Evolutionary conservation across 2,797 vertebrate species (phyloP).

Genomic region (Leontopithecus rosalia): DNA sequence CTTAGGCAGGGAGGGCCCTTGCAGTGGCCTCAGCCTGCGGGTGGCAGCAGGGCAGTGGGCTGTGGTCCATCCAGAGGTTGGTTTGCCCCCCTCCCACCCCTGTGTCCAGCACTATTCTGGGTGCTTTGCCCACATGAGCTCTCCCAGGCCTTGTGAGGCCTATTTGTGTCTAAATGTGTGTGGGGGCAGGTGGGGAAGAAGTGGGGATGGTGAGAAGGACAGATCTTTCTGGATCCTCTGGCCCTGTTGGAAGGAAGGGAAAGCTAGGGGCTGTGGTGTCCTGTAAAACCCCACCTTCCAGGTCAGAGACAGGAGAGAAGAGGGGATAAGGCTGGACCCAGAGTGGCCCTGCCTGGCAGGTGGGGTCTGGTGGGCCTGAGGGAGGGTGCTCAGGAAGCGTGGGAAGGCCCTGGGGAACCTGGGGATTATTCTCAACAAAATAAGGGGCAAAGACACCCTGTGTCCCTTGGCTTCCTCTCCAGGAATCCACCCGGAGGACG

Average conservation of each 20-base stretch:
- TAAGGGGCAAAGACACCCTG: background rate
- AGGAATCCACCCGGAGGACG: background rate
- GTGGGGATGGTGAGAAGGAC: background rate
- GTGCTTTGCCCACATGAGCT: background rate
- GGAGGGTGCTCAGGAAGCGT: background rate
- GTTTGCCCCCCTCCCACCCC: background rate
- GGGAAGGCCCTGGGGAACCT: background rate
- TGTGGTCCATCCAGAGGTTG: background rate
- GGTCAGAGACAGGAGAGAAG: background rate
- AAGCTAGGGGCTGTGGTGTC: background rate
- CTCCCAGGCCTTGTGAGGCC: background rate
- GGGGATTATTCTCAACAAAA: background rate
- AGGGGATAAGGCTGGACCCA: background rate
- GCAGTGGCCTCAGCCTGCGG: conserved; percentile 39
- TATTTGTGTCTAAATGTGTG: background rate
- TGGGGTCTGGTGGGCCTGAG: background rate
- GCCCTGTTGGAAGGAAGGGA: background rate
- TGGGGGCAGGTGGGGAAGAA: background rate
- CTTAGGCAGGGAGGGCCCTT: background rate
- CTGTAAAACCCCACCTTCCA: background rate
- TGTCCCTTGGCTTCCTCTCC: background rate
- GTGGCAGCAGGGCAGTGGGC: conserved; percentile 11
- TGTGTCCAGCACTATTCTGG: background rate
- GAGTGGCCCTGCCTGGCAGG: background rate
- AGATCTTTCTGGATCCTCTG: background rate